These are phyloP conservation scores for Heliconius nattereri DNA, from an alignment of 1,140 invertebrate genomes.

Conservation along the genomic window DNA sequence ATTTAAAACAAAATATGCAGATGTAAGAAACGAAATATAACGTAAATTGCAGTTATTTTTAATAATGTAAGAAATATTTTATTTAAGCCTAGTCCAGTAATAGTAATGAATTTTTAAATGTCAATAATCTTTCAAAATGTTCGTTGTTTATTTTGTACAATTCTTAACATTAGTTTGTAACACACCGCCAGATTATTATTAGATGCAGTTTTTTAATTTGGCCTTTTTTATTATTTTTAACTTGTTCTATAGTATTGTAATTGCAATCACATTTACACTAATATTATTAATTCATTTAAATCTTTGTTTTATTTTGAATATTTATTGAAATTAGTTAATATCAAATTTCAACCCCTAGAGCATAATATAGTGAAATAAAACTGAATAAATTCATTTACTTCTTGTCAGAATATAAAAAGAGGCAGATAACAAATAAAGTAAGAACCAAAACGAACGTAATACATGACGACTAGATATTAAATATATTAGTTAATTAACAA, in stretches of 20 bases:
- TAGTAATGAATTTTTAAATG: not conserved
- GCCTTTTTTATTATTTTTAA: not conserved
- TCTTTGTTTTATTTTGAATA: too few species aligned
- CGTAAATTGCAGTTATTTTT: not conserved
- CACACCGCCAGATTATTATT: not conserved
- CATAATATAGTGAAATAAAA: too few species aligned
- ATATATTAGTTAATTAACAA: conserved; percentile 12
- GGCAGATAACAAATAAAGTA: too few species aligned
- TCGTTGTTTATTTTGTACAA: conserved; percentile 11
- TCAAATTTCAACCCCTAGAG: too few species aligned
- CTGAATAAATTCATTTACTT: too few species aligned
- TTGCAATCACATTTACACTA: too few species aligned
- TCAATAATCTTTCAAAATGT: not conserved
- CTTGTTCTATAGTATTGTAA: not conserved
- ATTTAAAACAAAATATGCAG: not conserved
- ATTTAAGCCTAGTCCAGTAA: not conserved
- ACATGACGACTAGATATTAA: conserved; percentile 28
- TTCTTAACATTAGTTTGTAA: conserved; percentile 6
- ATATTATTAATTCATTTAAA: too few species aligned
- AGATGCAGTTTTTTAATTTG: not conserved
- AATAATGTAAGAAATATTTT: not conserved
- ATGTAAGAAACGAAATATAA: not conserved
- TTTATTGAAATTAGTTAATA: too few species aligned
- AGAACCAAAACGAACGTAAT: not conserved
- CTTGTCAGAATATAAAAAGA: too few species aligned